Evolutionary conservation across 2,113 vertebrate species (phyloP), one percentile per base, ranked within the genome.

Genomic region (Xiphias gladius): DNA sequence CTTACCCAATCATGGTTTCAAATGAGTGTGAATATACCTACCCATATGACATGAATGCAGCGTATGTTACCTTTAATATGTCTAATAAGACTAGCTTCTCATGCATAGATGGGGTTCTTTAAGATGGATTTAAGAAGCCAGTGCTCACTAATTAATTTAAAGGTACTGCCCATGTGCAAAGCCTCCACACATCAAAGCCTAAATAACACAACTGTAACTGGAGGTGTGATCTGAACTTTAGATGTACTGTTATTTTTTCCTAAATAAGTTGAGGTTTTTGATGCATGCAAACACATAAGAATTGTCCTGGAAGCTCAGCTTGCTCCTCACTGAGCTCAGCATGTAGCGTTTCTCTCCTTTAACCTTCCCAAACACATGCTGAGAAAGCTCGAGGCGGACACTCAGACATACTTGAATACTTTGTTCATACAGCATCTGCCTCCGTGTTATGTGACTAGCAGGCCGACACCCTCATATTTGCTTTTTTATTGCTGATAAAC

Each of bases 401-500:
- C 77, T 79, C 71, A 79, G 35, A 71, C 80, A 65, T 68, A 75
- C 66, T 65, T 2, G 20, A 66, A 80, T 70, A 54, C 69, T 46
- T 62, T 54, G 64, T 63, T 76, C 68, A 64, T 68, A 26, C 54
- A 67, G 78, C 72, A 74, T 84, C 76, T 75, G 61, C 83, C 74
- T 76, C 28, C 32, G 65, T 71, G 55, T 61, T 80, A 61, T 76
- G 66, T 54, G 58, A 70, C 81, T 73, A 58, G 62, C 65, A 43
- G 32, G 62, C 62, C 22, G 24, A 78, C 50, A 72, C 19, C 19
- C 50, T 75, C 39, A 59, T 76, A 90, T 84, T 76, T 78, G 39
- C 67, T 65, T 82, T 83, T 86, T 79, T 79, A 76, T 80, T 79
- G 73, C 83, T 59, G 43, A 83, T 83, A 79, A 83, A 82, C 68